phyloP scores from a whole-genome alignment of 1,140 invertebrate genomes.

The Cardiocondyla obscurior region DNA sequence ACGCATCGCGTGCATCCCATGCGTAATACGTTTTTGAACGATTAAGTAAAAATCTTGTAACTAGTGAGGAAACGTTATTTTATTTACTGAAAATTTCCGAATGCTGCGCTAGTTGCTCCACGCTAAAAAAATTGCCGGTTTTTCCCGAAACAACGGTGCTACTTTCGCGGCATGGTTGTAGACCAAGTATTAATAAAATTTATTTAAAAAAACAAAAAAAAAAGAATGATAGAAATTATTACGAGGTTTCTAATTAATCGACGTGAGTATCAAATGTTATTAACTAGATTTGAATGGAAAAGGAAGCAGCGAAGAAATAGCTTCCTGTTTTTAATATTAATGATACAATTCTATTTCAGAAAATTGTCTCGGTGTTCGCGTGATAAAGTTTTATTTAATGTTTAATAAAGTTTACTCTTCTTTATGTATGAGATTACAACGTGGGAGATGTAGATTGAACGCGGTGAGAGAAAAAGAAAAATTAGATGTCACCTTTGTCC shows the following conservation, averaged over 20 bases:
- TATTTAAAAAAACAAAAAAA: not conserved
- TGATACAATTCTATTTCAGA: not conserved
- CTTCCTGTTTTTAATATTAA: not conserved
- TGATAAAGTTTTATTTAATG: constrained; percentile 21
- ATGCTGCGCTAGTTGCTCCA: not conserved
- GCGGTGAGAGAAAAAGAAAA: no score
- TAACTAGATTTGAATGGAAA: not conserved
- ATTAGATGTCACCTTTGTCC: not conserved
- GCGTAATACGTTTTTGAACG: constrained; percentile 26
- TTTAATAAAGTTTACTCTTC: not conserved
- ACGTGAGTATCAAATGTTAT: not conserved
- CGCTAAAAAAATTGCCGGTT: constrained; percentile 17
- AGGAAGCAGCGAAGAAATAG: not conserved
- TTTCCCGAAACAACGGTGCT: constrained; percentile 34
- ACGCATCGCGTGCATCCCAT: not conserved
- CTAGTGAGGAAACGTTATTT: not conserved
- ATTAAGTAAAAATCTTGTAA: constrained; percentile 18
- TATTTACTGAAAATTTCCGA: not conserved
- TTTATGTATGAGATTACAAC: not conserved
- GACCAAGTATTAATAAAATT: constrained; percentile 12
- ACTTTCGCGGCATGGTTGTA: constrained; percentile 38
- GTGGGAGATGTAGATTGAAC: not conserved
- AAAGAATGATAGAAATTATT: no score
- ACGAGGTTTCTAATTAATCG: not conserved
- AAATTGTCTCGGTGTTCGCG: not conserved